Base-by-base conservation (phyloP, 64 coral and sea anemone species). In the Porites australiensis region DNA sequence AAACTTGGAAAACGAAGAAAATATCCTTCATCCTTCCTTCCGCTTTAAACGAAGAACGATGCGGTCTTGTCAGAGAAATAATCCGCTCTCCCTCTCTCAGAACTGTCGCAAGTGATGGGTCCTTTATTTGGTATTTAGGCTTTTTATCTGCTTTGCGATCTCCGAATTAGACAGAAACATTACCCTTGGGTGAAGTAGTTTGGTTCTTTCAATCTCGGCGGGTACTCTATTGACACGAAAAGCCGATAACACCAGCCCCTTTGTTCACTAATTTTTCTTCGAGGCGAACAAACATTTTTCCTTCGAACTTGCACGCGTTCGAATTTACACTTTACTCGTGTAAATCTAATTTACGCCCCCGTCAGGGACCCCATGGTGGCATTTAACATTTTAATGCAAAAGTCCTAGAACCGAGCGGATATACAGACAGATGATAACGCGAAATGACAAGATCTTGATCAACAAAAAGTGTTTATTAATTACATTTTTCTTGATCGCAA, bases 381-480 rank as follows among this genome's bases (percentile, higher is more conserved):
- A 50, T 83, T 83, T 83, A 19, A n/a, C 62, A 44, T 43, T 82
- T 64, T 64, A 63, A 8, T 20, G 53, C 12, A 14, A 54, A 79
- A 60, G 10, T 59, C 77, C 50, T 48, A 68, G 68, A 68, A 83
- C 5, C 46, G 16, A 83, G 44, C 81, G 61, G 60, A 66, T 62
- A 64, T 67, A 45, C n/a, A 66, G 44, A 67, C 44, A 19, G 44
- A 19, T 83, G 81, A 68, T 83, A 83, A 67, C 81, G 67, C 44
- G 16, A 68, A 67, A 68, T 67, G 81, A 83, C 81, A 83, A 67
- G 81, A 83, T 83, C 62, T 83, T 83, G 81, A 83, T 83, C 81
- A 68, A 46, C 50, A 68, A n/a, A 83, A 68, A 83, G 61, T 83
- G 81, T 83, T 83, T 83, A 83, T 83, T 83, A 83, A 83, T 83